Percentiles rank a stretch among this genome's conserved stretches.
Evolutionary conservation across 2,888 invertebrate genomes (phyloP).

Genomic region (Hirtodrosophila duncani): DNA sequence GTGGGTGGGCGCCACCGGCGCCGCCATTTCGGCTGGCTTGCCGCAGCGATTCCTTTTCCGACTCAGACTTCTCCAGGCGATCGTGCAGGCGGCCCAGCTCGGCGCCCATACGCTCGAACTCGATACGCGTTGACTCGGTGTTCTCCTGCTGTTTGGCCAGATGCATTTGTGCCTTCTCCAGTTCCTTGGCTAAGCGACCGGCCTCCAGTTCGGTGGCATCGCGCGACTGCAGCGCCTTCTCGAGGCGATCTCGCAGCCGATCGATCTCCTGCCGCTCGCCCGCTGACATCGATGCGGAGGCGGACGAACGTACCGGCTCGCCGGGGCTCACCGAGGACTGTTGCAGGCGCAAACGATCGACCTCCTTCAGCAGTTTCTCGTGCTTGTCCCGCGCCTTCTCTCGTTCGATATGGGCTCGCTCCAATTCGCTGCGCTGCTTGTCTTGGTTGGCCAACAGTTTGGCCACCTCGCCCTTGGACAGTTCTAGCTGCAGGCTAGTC

Average conservation of each 20-base stretch:
- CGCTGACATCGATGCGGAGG: slow-evolving; percentile 75
- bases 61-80: slow-evolving; percentile 86
- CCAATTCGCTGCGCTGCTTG: slow-evolving; percentile 88
- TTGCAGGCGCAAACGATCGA: slow-evolving; percentile 81
- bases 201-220: slow-evolving; percentile 92
- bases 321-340: slow-evolving; percentile 79
- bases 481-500: slow-evolving; percentile 87
- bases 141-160: slow-evolving; percentile 90
- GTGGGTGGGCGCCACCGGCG: slow-evolving; percentile 87
- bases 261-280: slow-evolving; percentile 89
- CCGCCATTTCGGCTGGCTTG: slow-evolving; percentile 83
- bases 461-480: slow-evolving; percentile 87
- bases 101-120: slow-evolving; percentile 90
- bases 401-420: slow-evolving; percentile 91
- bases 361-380: slow-evolving; percentile 86
- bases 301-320: slow-evolving; percentile 78
- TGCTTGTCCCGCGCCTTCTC: slow-evolving; percentile 92
- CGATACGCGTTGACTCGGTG: slow-evolving; percentile 89
- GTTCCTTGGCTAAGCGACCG: slow-evolving; percentile 89
- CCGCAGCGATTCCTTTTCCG: slow-evolving; percentile 86
- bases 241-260: slow-evolving; percentile 89
- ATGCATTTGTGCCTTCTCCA: slow-evolving; percentile 91
- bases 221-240: slow-evolving; percentile 86
- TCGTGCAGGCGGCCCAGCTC: slow-evolving; percentile 90
- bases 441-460: slow-evolving; percentile 87